Percentiles rank a stretch among this genome's conserved stretches.
Conservation (phyloP, 2,888 invertebrate species). For the Phlogophora meticulosa region DNA sequence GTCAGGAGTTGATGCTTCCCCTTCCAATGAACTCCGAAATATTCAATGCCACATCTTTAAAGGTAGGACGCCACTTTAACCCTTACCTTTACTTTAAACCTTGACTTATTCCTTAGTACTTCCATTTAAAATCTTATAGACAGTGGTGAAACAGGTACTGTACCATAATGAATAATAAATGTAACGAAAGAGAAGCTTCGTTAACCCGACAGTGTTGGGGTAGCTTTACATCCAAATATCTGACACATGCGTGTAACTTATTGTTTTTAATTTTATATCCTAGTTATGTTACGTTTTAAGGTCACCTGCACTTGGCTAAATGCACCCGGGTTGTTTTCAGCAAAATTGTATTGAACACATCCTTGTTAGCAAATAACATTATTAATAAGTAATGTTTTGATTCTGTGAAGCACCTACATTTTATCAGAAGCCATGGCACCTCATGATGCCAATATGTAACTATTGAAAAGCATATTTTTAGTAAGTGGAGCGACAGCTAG, state of each 20-base stretch:
- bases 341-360: constrained; percentile 22
- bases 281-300: constrained; percentile 49
- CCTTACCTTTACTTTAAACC: not conserved
- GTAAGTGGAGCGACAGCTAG: too few relatives aligned
- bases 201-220: constrained; percentile 2
- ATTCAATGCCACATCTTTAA: not conserved
- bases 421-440: too few relatives aligned
- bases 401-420: too few relatives aligned
- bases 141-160: constrained; percentile 29
- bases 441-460: too few relatives aligned
- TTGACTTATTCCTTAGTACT: constrained; percentile 10
- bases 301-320: constrained; percentile 36
- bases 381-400: not conserved
- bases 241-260: constrained; percentile 39
- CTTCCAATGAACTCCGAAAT: not conserved
- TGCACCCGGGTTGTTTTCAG: constrained; percentile 36
- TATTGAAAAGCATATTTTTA: too few relatives aligned
- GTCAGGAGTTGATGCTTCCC: not conserved
- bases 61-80: not conserved
- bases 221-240: constrained; percentile 45
- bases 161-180: constrained; percentile 13
- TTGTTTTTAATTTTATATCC: constrained; percentile 60
- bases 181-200: constrained; percentile 18
- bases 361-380: not conserved
- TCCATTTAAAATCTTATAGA: constrained; percentile 18